phyloP scores from a whole-genome alignment of 2,797 vertebrate genomes.

The Cetoscarus ocellatus region DNA sequence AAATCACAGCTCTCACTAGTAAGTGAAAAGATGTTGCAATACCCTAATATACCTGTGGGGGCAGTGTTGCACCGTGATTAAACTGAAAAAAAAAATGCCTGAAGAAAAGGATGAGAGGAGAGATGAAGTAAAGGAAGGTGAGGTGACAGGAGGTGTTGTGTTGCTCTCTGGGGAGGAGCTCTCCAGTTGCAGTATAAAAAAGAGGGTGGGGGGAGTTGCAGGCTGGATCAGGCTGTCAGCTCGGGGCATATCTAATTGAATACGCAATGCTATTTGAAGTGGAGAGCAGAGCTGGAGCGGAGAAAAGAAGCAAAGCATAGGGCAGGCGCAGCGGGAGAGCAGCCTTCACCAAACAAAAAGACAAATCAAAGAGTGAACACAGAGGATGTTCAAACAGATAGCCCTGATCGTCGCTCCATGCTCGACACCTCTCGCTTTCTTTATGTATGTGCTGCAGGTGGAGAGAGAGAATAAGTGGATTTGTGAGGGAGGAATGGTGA shows the following conservation, averaged over 20 bases:
- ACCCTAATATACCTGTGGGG: slow-evolving; percentile 46
- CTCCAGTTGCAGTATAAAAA: slow-evolving; percentile 20
- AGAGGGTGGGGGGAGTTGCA: slow-evolving; percentile 16
- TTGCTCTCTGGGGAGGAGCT: slow-evolving; percentile 51
- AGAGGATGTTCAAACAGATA: slow-evolving; percentile 48
- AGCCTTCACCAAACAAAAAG: slow-evolving; percentile 55
- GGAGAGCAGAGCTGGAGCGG: slow-evolving; percentile 46
- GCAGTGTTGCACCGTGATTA: slow-evolving; percentile 50
- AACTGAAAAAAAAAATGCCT: background rate
- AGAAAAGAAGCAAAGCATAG: slow-evolving; percentile 31
- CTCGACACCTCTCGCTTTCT: slow-evolving; percentile 23
- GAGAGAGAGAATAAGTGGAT: background rate
- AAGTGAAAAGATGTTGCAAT: background rate
- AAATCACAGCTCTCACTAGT: background rate
- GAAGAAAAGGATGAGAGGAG: slow-evolving; percentile 2
- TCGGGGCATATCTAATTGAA: slow-evolving; percentile 69
- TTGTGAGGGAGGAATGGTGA: background rate
- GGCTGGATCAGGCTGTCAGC: slow-evolving; percentile 64
- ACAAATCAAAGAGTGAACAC: slow-evolving; percentile 53
- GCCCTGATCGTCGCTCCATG: slow-evolving; percentile 41
- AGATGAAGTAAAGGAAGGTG: slow-evolving; percentile 25
- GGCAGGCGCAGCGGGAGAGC: slow-evolving; percentile 55
- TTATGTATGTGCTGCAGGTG: background rate
- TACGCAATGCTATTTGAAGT: slow-evolving; percentile 64
- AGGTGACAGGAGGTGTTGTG: slow-evolving; percentile 55